Conservation (phyloP, 2,888 invertebrate genomes). For the Criorhina ranunculi region DNA sequence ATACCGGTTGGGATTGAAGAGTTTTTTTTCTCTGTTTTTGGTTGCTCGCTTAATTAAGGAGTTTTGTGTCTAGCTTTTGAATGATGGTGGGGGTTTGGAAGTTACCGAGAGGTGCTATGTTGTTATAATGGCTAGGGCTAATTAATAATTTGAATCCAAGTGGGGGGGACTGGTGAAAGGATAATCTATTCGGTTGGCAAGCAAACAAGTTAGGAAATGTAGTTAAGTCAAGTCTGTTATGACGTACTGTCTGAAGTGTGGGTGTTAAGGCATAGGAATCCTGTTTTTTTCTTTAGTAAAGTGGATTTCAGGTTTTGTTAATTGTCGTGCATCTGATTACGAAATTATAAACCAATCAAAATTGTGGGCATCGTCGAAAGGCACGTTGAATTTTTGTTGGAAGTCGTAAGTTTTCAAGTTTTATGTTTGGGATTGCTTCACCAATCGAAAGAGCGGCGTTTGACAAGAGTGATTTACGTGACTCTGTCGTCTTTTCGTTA, state of each 20-base stretch:
- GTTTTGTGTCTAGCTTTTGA: slow-evolving; percentile 49
- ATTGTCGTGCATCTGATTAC: slow-evolving; percentile 25
- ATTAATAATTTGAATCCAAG: slow-evolving; percentile 63
- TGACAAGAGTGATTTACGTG: no score
- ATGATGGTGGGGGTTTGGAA: slow-evolving; percentile 29
- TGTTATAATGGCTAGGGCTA: slow-evolving; percentile 57
- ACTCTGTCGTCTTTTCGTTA: no score
- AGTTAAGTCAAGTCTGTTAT: slow-evolving; percentile 41
- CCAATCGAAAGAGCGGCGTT: no score
- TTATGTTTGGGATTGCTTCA: no score
- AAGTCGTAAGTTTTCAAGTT: no score
- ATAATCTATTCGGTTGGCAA: slow-evolving; percentile 34
- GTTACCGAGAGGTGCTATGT: slow-evolving; percentile 57
- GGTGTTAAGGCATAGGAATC: slow-evolving; percentile 21
- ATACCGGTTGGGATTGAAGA: slow-evolving; percentile 32
- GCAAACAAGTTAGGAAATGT: slow-evolving; percentile 32
- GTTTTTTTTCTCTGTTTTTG: slow-evolving; percentile 31
- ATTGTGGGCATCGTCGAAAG: not conserved
- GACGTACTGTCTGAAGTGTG: slow-evolving; percentile 61
- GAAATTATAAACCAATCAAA: not conserved
- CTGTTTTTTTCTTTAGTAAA: slow-evolving; percentile 6
- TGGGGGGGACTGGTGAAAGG: slow-evolving; percentile 57
- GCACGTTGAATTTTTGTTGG: no score
- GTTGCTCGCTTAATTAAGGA: slow-evolving; percentile 68
- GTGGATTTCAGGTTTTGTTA: slow-evolving; percentile 28